phyloP scores from a whole-genome alignment of 2,113 vertebrate genomes.

The Pardalotus punctatus region DNA sequence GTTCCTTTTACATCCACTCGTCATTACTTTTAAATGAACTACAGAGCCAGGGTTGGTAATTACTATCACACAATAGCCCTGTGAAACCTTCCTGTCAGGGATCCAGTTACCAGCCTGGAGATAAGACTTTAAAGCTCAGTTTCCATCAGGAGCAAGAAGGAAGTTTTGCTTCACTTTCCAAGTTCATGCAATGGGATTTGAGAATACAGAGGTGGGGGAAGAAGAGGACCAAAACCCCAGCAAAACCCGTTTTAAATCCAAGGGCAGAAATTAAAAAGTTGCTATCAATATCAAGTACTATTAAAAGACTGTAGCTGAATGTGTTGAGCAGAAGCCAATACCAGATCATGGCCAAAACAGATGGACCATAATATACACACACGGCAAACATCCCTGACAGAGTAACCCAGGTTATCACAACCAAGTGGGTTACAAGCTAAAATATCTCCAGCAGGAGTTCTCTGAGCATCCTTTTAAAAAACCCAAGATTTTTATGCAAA shows the following conservation, averaged over 20 bases:
- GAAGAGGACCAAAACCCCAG: not conserved
- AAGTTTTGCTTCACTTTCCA: not conserved
- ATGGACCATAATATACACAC: not conserved
- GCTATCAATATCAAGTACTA: not conserved
- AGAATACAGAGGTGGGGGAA: accelerated
- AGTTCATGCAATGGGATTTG: not conserved
- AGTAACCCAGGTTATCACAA: not conserved
- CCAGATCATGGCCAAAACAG: not conserved
- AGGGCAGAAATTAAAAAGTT: not conserved
- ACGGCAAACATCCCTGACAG: not conserved
- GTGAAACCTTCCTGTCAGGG: not conserved
- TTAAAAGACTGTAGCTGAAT: not conserved
- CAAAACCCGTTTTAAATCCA: not conserved
- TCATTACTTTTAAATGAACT: constrained; percentile 59
- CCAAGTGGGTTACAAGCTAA: not conserved
- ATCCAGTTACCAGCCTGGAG: constrained; percentile 3
- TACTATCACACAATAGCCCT: not conserved
- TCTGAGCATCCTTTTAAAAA: not conserved
- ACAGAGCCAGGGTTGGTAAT: constrained; percentile 9
- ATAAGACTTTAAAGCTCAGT: not conserved
- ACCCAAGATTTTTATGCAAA: not conserved
- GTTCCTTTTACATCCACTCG: not conserved
- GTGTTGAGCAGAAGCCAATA: not conserved
- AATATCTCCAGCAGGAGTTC: not conserved
- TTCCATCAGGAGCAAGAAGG: not conserved